Evolutionary conservation across 2,888 invertebrate genomes (phyloP).

Genomic region (Camponotus fellah): DNA sequence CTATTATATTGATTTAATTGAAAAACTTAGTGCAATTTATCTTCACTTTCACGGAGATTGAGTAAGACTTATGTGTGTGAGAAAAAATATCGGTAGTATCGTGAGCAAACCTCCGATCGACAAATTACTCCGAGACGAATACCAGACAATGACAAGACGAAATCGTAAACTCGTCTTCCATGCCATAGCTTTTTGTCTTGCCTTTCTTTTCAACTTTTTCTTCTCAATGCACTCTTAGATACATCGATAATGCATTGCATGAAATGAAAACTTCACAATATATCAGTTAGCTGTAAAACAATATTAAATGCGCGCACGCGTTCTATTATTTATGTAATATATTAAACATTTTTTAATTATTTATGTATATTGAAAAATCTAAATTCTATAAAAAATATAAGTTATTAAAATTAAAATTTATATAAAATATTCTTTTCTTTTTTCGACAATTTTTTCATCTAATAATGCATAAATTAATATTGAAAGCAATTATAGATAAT

Average conservation of each 20-base stretch:
- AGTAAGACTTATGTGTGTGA: slow-evolving; percentile 8
- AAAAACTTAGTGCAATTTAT: background rate
- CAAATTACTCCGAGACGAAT: slow-evolving; percentile 30
- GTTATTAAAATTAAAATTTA: slow-evolving; percentile 5
- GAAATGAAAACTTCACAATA: slow-evolving; percentile 36
- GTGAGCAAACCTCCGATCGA: slow-evolving; percentile 19
- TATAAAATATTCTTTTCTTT: background rate
- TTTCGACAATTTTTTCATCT: background rate
- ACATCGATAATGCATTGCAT: slow-evolving; percentile 38
- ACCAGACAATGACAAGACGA: slow-evolving; percentile 55
- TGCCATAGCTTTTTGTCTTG: slow-evolving; percentile 26
- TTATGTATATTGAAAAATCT: background rate
- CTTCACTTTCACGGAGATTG: background rate
- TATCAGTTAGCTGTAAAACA: background rate
- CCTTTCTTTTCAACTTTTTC: slow-evolving; percentile 31
- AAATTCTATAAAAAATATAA: background rate
- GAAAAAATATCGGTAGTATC: background rate
- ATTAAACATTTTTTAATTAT: background rate
- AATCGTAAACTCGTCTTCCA: slow-evolving; percentile 52
- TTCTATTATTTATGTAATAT: slow-evolving; percentile 6
- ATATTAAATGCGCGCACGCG: background rate
- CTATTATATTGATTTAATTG: too few species aligned
- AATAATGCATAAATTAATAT: background rate
- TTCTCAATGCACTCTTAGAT: background rate
- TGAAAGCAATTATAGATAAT: background rate